Conservation (phyloP, 2,888 invertebrate species). For the Phortica magna region DNA sequence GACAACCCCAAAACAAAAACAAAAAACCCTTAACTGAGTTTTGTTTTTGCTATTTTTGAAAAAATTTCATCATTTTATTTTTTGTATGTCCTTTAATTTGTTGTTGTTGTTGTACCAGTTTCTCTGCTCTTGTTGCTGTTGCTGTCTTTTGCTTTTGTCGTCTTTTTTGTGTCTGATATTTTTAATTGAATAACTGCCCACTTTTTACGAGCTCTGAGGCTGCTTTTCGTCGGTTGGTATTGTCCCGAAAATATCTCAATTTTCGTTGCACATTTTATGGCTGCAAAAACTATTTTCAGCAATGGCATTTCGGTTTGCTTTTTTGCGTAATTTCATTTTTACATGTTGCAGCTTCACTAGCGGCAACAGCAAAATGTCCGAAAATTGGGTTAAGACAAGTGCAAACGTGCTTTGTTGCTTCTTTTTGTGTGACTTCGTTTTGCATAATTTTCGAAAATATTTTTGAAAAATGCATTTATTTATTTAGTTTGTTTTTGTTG, state of each 20-base stretch:
- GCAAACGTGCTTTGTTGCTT: no score
- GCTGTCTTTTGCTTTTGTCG: not conserved
- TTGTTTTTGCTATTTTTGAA: not conserved
- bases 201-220: not conserved
- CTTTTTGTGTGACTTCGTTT: no score
- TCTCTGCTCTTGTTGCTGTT: not conserved
- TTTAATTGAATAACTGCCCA: slow-evolving; percentile 65
- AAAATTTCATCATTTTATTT: not conserved
- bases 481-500: no score
- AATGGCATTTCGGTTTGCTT: not conserved
- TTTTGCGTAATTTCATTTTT: not conserved
- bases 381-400: not conserved
- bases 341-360: not conserved
- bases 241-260: not conserved
- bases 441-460: no score
- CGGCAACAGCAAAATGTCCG: not conserved
- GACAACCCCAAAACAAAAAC: not conserved
- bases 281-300: slow-evolving; percentile 6
- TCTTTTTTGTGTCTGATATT: slow-evolving; percentile 25
- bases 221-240: not conserved
- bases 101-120: not conserved
- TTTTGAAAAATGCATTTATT: no score
- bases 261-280: not conserved
- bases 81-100: not conserved
- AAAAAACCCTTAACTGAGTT: not conserved